These are phyloP conservation scores for Rhabdornis inornatus DNA, from an alignment of 2,113 vertebrate genomes.

Conservation along the genomic window DNA sequence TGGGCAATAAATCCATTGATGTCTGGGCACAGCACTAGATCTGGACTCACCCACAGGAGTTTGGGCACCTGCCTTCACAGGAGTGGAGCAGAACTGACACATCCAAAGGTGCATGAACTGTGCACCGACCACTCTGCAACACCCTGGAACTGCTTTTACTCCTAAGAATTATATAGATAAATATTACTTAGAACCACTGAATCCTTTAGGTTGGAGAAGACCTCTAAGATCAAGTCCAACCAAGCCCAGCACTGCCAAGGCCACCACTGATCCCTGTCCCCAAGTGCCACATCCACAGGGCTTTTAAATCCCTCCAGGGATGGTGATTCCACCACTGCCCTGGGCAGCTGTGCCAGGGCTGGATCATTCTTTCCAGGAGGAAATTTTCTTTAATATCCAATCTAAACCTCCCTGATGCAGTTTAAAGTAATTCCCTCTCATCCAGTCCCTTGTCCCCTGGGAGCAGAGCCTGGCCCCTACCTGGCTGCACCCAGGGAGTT, in stretches of 20 bases:
- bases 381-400: not conserved
- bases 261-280: not conserved
- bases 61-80: rapidly evolving
- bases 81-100: rapidly evolving
- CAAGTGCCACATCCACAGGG: not conserved
- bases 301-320: not conserved
- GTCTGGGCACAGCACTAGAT: not conserved
- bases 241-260: not conserved
- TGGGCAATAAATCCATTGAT: rapidly evolving
- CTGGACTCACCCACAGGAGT: not conserved
- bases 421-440: not conserved
- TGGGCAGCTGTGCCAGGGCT: not conserved
- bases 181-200: not conserved
- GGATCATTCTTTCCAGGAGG: not conserved
- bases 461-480: not conserved
- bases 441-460: not conserved
- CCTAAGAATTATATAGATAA: rapidly evolving
- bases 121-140: rapidly evolving
- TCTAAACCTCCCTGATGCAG: not conserved
- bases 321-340: not conserved
- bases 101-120: rapidly evolving
- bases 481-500: not conserved
- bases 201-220: not conserved
- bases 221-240: not conserved
- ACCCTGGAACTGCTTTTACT: not conserved